Evolutionary conservation across 2,797 vertebrate genomes (phyloP), one percentile per base, ranked within the genome.

Genomic region (Microctenopoma steveboyesi): DNA sequence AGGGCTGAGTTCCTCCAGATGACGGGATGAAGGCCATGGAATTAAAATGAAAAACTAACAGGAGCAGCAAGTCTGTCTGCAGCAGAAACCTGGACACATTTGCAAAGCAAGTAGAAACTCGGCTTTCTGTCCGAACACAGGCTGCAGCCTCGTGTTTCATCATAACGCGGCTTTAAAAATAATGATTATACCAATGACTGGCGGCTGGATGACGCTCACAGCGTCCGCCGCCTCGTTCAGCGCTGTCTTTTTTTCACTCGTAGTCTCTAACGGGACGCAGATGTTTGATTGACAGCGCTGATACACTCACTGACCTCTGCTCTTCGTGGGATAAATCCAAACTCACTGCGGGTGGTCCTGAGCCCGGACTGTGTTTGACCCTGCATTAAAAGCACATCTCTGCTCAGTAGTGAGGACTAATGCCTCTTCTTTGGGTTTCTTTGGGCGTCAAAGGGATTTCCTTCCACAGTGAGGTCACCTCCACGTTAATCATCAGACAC

Each of bases 91-190:
- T 58, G 0, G 70, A 74, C 70, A 74, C 64, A 46, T 85, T 54
- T 79, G 74, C 83, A 67, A 3, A 37, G 66, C 80, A 8, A 75
- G 82, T 53, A 59, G 58, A 59, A 79, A 75, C 11, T 55, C 12
- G 27, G 25, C 45, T 28, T 10, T 45, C 11, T 42, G 14, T 51
- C 35, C 10, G 11, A 39, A 12, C 37, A 7, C 30, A 33, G 4
- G 30, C 30, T 33, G 30, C 5, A 33, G 30, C 30, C 30, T 33
- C 30, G 7, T 7, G 7, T 33, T 33, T 33, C 30, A 33, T 33
- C 7, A 6, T 33, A 6, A 33, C 30, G 7, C 30, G 22, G 22
- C 22, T 22, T 22, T 22, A 22, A 22, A 22, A 22, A 22, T 22
- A 22, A 22, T 6, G 5, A 33, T 6, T 7, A 33, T 7, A 6